Evolutionary conservation across 2,888 invertebrate genomes (phyloP).

Genomic region (Cheilosia vernalis): DNA sequence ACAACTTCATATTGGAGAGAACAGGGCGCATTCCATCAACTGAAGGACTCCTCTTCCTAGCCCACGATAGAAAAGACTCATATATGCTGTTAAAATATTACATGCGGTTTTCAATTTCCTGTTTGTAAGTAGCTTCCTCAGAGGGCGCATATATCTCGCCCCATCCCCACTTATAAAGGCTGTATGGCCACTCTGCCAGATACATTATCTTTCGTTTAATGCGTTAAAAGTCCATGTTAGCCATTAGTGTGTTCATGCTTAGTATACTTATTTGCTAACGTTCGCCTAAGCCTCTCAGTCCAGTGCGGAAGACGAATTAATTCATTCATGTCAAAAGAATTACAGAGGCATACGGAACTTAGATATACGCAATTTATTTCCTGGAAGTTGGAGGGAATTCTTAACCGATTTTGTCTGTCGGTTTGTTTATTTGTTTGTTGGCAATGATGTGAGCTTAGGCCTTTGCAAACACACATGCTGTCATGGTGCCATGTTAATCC

Average conservation of each 20-base stretch:
- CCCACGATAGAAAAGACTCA: slow-evolving; percentile 1
- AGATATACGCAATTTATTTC: slow-evolving; percentile 25
- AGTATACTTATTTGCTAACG: slow-evolving; percentile 28
- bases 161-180: not conserved
- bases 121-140: slow-evolving; percentile 58
- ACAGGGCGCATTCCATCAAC: slow-evolving; percentile 4
- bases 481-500: slow-evolving; percentile 51
- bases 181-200: slow-evolving; percentile 1
- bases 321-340: slow-evolving; percentile 66
- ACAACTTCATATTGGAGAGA: slow-evolving; percentile 40
- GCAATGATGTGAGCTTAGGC: slow-evolving; percentile 48
- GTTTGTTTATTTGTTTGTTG: slow-evolving; percentile 50
- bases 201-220: slow-evolving; percentile 54
- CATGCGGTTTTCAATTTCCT: slow-evolving; percentile 74
- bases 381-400: slow-evolving; percentile 23
- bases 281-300: slow-evolving; percentile 5
- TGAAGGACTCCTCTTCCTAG: slow-evolving; percentile 8
- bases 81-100: slow-evolving; percentile 54
- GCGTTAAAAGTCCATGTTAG: slow-evolving; percentile 52
- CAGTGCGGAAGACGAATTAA: slow-evolving; percentile 49
- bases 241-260: slow-evolving; percentile 41
- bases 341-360: slow-evolving; percentile 18
- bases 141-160: not conserved
- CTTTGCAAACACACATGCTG: slow-evolving; percentile 12
- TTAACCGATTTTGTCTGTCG: slow-evolving; percentile 37